phyloP scores from a whole-genome alignment of 1,140 invertebrate genomes.

The Orchesella cincta region DNA sequence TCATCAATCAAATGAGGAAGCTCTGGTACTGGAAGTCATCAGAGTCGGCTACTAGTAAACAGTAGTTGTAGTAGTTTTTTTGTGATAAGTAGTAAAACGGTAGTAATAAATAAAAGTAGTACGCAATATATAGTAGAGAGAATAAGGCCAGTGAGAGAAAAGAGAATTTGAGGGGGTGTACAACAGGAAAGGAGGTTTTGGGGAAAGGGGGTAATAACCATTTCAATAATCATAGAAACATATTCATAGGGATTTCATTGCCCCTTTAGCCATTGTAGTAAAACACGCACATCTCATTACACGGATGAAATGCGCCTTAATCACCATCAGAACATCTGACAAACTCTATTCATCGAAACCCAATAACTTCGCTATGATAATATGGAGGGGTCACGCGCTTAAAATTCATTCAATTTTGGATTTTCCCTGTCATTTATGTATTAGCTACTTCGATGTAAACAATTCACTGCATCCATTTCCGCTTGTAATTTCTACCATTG shows the following conservation, averaged over 20 bases:
- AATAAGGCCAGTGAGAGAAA: conserved; percentile 56
- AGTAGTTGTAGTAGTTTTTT: conserved; percentile 10
- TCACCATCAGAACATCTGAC: neutral
- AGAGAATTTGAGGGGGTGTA: conserved; percentile 53
- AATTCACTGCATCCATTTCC: no score
- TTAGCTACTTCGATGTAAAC: no score
- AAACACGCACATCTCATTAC: conserved; percentile 21
- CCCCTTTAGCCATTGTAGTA: conserved; percentile 26
- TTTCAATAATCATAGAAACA: conserved; percentile 50
- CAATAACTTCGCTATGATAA: neutral
- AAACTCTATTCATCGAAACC: conserved; percentile 12
- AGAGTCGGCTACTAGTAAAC: conserved; percentile 26
- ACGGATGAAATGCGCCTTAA: conserved; percentile 5
- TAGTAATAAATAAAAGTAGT: conserved; percentile 26
- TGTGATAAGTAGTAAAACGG: conserved; percentile 10
- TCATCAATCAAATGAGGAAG: conserved; percentile 17
- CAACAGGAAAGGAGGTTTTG: conserved; percentile 47
- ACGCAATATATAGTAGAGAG: conserved; percentile 51
- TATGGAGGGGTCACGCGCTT: conserved; percentile 9
- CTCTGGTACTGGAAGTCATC: conserved; percentile 14
- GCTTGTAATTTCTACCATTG: no score
- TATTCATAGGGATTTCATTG: conserved; percentile 33
- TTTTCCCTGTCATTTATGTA: no score
- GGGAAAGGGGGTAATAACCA: conserved; percentile 46
- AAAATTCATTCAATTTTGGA: no score